Percentiles rank a stretch among this genome's conserved stretches.
Evolutionary conservation across 2,113 vertebrate genomes (phyloP).

Genomic region (Miniopterus natalensis): DNA sequence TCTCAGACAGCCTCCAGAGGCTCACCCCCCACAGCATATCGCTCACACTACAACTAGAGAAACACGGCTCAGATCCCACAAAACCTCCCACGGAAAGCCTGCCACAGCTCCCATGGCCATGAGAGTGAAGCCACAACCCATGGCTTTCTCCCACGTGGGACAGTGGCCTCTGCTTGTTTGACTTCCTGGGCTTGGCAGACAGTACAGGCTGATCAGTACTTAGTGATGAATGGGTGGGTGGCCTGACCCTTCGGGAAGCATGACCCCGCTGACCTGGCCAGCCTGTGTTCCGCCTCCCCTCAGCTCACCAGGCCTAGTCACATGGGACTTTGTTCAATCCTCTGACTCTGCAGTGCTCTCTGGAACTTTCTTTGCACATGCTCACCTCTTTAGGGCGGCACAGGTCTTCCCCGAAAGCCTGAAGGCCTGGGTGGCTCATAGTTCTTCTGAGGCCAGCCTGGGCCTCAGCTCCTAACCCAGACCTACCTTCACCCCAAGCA

Average conservation of each 20-base stretch:
- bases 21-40: rapidly evolving
- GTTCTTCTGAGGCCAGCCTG: not conserved
- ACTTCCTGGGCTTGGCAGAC: not conserved
- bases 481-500: too few relatives aligned
- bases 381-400: not conserved
- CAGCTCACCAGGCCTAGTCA: rapidly evolving
- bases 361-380: not conserved
- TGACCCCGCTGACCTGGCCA: not conserved
- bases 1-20: not conserved
- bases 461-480: not conserved
- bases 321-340: not conserved
- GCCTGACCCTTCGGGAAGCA: not conserved
- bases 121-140: not conserved
- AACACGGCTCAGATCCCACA: not conserved
- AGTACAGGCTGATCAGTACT: not conserved
- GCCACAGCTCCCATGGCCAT: not conserved
- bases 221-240: too few relatives aligned
- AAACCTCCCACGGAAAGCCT: rapidly evolving
- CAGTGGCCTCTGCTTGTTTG: not conserved
- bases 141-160: not conserved
- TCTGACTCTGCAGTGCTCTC: not conserved
- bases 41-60: too few relatives aligned
- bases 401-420: not conserved
- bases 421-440: not conserved
- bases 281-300: not conserved